Evolutionary conservation across 2,797 vertebrate species (phyloP), one percentile per base, ranked within the genome.

Genomic region (Harpagifer antarcticus): DNA sequence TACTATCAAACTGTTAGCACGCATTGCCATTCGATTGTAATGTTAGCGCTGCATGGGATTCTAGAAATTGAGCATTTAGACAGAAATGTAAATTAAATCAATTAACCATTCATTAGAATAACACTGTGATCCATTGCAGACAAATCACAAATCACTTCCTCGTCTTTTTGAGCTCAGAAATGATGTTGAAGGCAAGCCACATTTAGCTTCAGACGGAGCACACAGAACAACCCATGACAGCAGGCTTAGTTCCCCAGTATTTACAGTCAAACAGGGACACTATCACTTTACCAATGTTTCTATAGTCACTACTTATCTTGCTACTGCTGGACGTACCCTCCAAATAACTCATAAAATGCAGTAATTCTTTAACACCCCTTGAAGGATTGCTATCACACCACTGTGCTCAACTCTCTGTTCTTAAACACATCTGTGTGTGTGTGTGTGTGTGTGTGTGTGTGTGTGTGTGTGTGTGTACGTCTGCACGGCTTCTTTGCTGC

Each of bases 401-500:
- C 50, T 43, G 53, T 23, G 23, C 10, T 57, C 27, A 67, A 45
- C 64, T 31, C 31, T 23, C 23, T 23, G 23, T 68, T 74, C 57
- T 83, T 81, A 67, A 85, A 17, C 64, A 79, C 68, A 68, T 76
- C 14, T 67, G 15, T 56, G 54, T 64, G 54, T n/a, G 5, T 60
- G 42, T n/a, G 55, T 55, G 54, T 56, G 54, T 55, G 31, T 19
- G n/a, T 33, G 47, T 20, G 43, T 61, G 20, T 50, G 44, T 45
- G 27, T 66, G n/a, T n/a, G n/a, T n/a, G n/a, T n/a, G n/a, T n/a
- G n/a, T n/a, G n/a, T 9, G 33, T 37, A 31, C 1, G 3, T 61
- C 58, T 65, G 56, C 65, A 73, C 13, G 74, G 64, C 85, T 83
- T 69, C 76, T 90, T 85, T 82, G 68, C 85, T 68, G 84, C 85